Conservation (phyloP, 2,797 vertebrate genomes). For the Capromys pilorides region DNA sequence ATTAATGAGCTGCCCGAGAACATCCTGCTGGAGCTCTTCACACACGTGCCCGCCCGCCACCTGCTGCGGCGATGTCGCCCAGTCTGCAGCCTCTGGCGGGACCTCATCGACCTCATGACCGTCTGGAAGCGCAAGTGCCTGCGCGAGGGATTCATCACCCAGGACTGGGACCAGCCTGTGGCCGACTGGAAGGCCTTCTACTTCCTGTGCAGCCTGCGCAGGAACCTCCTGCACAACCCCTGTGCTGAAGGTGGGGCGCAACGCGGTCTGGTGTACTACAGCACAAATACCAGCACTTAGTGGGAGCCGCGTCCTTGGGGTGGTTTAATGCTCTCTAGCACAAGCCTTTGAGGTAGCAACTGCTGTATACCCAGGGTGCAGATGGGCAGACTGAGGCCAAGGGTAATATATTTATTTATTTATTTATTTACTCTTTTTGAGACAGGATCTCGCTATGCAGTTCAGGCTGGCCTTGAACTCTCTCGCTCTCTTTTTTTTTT, state of each 20-base stretch:
- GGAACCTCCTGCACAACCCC: conserved; percentile 92
- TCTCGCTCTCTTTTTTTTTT: too few species aligned
- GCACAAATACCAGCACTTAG: not conserved
- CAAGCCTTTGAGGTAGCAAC: not conserved
- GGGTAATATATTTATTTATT: too few species aligned
- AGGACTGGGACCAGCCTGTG: conserved; percentile 76
- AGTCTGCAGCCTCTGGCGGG: conserved; percentile 91
- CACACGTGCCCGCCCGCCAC: conserved; percentile 86
- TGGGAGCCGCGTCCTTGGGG: not conserved
- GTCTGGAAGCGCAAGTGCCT: conserved; percentile 92
- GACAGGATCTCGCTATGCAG: too few species aligned
- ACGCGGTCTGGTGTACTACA: not conserved
- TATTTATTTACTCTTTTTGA: too few species aligned
- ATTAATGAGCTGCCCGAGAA: conserved; percentile 85
- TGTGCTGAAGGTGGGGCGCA: conserved; percentile 87
- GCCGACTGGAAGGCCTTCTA: conserved; percentile 91
- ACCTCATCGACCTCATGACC: conserved; percentile 89
- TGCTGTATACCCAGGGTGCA: not conserved
- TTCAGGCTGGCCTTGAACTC: too few species aligned
- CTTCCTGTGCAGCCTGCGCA: conserved; percentile 86
- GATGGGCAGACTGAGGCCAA: not conserved
- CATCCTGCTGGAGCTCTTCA: conserved; percentile 91
- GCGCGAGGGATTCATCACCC: conserved; percentile 84
- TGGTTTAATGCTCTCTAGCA: not conserved
- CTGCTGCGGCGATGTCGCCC: conserved; percentile 87